Base-by-base conservation (phyloP, 2,797 vertebrate species). In the Choloepus didactylus region DNA sequence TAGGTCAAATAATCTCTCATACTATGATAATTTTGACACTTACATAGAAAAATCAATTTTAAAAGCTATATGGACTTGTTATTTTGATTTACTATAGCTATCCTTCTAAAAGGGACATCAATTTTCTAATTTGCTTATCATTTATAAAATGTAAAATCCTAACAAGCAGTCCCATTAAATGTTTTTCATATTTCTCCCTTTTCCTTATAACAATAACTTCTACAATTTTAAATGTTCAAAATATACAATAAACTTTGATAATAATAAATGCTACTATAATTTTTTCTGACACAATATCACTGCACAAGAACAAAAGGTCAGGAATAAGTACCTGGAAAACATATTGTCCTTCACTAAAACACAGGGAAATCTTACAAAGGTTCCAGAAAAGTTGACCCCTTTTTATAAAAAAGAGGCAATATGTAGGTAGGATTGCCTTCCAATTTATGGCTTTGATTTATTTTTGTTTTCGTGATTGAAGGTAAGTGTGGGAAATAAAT, bases 291-390 rank as follows among this genome's bases (percentile, higher is more conserved):
- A 80, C 21, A 96, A 31, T 54, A 73, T 56, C 77, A 97, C 70
- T 94, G 66, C 87, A 89, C 96, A 91, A 60, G n/a, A 81, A 60
- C 60, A 93, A 96, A 96, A 95, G 56, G 73, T 96, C 86, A 97
- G 49, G 56, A 97, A 95, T 82, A 89, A 96, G 54, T 41, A 73
- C 29, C 21, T 96, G 21, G 25, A 70, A 79, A 91, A 93, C 41
- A 73, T 64, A 62, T 67, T 31, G 9, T 70, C 9, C 79, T 88
- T 97, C 67, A 76, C 31, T 38, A 35, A 93, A 86, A 95, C 9
- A 95, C 46, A 19, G 73, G 62, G 85, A 89, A 95, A 83, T 59
- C 92, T 88, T 27, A 11, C 69, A 96, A 88, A 85, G 69, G 92
- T 96, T 75, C 54, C 86, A 51, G 89, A 41, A 11, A 46, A 77